Evolutionary conservation across 2,113 vertebrate genomes (phyloP).

Genomic region (Phyllostomus hastatus): DNA sequence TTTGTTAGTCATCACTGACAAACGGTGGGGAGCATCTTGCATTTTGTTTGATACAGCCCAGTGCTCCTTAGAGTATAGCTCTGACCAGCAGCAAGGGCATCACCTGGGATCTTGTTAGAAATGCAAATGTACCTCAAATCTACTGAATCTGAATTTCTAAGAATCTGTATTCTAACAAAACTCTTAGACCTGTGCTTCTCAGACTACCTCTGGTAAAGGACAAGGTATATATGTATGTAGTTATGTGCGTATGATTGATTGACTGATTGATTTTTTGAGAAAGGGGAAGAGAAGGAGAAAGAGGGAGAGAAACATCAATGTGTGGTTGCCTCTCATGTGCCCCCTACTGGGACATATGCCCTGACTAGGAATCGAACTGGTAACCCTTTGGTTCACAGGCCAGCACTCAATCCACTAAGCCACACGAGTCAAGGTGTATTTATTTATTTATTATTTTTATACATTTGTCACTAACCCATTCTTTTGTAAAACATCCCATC

Average conservation of each 20-base stretch:
- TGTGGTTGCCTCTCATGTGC: too few species aligned
- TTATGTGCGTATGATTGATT: too few species aligned
- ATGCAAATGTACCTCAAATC: neutral
- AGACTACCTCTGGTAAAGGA: neutral
- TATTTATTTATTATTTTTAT: neutral
- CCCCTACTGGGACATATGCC: too few species aligned
- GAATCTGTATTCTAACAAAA: neutral
- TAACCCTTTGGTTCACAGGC: too few species aligned
- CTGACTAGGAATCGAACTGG: too few species aligned
- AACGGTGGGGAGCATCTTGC: neutral
- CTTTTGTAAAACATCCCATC: neutral
- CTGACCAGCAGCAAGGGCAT: too few species aligned
- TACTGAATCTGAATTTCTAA: neutral
- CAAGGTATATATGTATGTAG: neutral
- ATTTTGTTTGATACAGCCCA: neutral
- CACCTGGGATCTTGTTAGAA: neutral
- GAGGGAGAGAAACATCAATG: too few species aligned
- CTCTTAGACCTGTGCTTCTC: neutral
- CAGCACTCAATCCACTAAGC: too few species aligned
- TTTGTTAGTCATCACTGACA: neutral
- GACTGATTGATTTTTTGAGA: neutral
- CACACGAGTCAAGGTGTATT: too few species aligned
- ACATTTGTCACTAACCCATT: neutral
- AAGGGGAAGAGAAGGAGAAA: too few species aligned
- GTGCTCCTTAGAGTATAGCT: neutral